Evolutionary conservation across 2,888 invertebrate genomes (phyloP), one percentile per base, ranked within the genome.

Genomic region (Boloria selene): DNA sequence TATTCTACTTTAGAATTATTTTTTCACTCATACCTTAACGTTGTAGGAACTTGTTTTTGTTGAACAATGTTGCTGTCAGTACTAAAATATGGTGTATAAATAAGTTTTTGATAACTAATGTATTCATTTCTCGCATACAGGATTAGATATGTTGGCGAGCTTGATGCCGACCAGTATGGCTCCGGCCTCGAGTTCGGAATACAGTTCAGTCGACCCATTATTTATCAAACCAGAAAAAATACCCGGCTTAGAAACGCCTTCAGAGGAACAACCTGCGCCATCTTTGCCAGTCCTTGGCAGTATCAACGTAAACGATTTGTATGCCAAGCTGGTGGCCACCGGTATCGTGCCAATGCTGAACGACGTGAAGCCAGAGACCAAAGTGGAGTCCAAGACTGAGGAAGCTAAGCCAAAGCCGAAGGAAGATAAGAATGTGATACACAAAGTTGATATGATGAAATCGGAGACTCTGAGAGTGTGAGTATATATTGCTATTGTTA

Each of bases 251-350:
- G 91, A 89, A 47, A 78, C 84, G 0, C 80, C 84, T 0, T 63
- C 75, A 0, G 85, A 86, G 0, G 87, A 88, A 61, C 85, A 86
- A 47, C 85, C 87, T 0, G 16, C 84, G 86, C 18, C 74, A 83
- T 38, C 72, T 0, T 59, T 84, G 7, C 80, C 87, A 14, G 70
- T 80, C 13, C 79, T 92, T 0, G 82, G 86, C 22, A 85, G 87
- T 64, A 83, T 95, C 3, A 96, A 97, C 77, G 96, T 98, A 26
- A 95, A 94, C 69, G 97, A 97, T 73, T 88, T 98, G 38, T 96
- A 98, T 80, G 95, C 96, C 70, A 97, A 97, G 83, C 87, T 98
- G 7, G 95, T 98, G 1, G 96, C 96, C 0, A 96, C 96, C 2
- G 98, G 91, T 13, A 87, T 89, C 0, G 88, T 90, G 2, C 80